Conservation (phyloP, 2,113 vertebrate species). For the Petaurus breviceps region DNA sequence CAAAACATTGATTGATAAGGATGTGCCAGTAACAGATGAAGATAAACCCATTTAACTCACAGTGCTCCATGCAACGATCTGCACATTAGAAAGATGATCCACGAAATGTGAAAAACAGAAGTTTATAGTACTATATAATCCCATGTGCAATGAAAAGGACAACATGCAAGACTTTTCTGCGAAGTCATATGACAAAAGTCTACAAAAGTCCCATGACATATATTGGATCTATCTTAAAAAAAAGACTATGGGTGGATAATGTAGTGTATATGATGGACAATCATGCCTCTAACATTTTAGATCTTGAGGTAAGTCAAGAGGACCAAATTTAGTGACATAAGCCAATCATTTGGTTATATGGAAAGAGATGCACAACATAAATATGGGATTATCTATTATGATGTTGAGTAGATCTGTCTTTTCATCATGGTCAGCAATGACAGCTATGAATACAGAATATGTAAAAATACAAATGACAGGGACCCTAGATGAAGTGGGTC, state of each 20-base stretch:
- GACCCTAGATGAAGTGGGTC: neutral
- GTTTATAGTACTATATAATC: neutral
- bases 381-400: neutral
- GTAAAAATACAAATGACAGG: neutral
- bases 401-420: neutral
- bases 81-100: neutral
- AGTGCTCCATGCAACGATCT: neutral
- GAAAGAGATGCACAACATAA: neutral
- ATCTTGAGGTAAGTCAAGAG: neutral
- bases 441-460: neutral
- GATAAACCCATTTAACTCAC: neutral
- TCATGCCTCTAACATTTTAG: neutral
- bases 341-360: neutral
- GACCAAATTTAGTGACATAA: neutral
- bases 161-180: neutral
- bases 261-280: neutral
- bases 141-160: neutral
- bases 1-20: neutral
- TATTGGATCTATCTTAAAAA: neutral
- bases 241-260: neutral
- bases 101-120: neutral
- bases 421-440: neutral
- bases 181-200: neutral
- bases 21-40: neutral
- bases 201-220: neutral